Evolutionary conservation across 2,797 vertebrate species (phyloP).

Genomic region (Prionace glauca): DNA sequence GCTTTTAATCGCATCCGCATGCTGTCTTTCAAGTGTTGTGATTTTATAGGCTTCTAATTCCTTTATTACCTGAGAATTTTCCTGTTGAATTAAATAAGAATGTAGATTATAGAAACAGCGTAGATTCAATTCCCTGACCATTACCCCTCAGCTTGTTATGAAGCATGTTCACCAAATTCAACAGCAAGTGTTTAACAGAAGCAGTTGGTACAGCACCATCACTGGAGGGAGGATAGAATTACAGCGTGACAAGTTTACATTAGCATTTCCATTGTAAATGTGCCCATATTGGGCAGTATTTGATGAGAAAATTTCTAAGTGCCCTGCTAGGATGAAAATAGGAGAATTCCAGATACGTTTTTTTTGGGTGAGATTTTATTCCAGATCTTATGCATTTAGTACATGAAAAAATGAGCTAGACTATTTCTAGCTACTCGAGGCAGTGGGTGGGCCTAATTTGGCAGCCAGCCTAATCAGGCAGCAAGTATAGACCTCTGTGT

Average conservation of each 20-base stretch:
- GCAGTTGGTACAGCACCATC: not conserved
- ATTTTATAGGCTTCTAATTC: constrained; percentile 44
- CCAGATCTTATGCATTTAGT: too few relatives aligned
- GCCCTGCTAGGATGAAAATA: too few relatives aligned
- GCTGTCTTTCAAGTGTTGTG: constrained; percentile 52
- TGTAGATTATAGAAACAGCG: too few relatives aligned
- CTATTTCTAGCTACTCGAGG: too few relatives aligned
- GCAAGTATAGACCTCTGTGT: too few relatives aligned
- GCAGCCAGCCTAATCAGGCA: too few relatives aligned
- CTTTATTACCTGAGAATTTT: not conserved
- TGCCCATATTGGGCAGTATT: not conserved
- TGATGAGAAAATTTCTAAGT: too few relatives aligned
- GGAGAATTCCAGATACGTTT: too few relatives aligned
- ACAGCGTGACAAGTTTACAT: not conserved
- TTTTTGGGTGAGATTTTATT: too few relatives aligned
- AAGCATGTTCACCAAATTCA: not conserved
- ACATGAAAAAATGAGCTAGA: too few relatives aligned
- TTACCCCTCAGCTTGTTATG: not conserved
- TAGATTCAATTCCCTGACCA: not conserved
- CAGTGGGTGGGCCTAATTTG: too few relatives aligned
- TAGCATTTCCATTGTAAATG: not conserved
- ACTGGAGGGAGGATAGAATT: not conserved
- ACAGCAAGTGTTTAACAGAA: not conserved
- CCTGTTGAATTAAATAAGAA: not conserved
- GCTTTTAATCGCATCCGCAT: constrained; percentile 55